These are phyloP conservation scores for Ectobius pallidus DNA, from an alignment of 2,888 invertebrate genomes.

Conservation along the genomic window DNA sequence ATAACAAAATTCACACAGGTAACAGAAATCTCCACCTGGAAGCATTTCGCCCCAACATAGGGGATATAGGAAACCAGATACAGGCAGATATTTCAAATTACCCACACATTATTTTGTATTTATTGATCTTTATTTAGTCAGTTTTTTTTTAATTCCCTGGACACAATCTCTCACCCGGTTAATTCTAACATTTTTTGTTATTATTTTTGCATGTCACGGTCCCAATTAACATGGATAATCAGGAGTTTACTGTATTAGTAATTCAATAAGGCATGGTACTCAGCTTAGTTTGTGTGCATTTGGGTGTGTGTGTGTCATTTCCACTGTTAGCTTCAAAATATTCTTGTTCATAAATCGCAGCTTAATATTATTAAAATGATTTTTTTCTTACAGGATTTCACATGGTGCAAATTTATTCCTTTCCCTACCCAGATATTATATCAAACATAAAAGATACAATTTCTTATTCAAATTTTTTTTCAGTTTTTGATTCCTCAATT, in stretches of 20 bases:
- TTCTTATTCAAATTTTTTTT: background rate
- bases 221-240: too few relatives aligned
- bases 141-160: background rate
- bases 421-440: conserved; percentile 51
- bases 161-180: too few relatives aligned
- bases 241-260: background rate
- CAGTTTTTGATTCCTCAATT: background rate
- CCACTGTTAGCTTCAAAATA: background rate
- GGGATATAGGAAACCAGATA: too few relatives aligned
- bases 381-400: conserved; percentile 56
- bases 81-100: too few relatives aligned
- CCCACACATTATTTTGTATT: too few relatives aligned
- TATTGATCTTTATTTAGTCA: background rate
- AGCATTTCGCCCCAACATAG: too few relatives aligned
- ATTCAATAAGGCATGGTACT: background rate
- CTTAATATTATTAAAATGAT: conserved; percentile 43
- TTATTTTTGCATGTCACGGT: background rate
- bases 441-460: conserved; percentile 47
- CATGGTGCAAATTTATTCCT: conserved; percentile 52
- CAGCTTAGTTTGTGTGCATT: background rate
- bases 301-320: background rate
- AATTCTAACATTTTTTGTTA: too few relatives aligned
- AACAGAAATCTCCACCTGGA: too few relatives aligned
- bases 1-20: too few relatives aligned
- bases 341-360: background rate